A percentile compares a stretch with the other conserved stretches of the same genome.
phyloP scores from a whole-genome alignment of 2,113 vertebrate species.

The Castor canadensis region DNA sequence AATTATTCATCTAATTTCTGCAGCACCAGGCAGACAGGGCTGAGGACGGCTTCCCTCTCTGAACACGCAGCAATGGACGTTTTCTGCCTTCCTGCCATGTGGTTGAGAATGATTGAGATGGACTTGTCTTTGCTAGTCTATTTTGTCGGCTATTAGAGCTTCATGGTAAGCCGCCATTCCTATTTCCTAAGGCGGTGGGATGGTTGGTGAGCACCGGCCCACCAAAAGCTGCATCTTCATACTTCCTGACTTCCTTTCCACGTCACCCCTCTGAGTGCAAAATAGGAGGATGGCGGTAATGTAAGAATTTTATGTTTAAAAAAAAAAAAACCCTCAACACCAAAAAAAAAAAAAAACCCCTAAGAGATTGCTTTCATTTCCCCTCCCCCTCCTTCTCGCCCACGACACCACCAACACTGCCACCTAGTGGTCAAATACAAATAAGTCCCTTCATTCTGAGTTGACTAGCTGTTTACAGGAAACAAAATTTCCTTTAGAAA shows the following conservation, averaged over 20 bases:
- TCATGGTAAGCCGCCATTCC: rapidly evolving
- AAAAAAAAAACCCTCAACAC: neutral
- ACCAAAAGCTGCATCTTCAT: neutral
- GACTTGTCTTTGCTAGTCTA: neutral
- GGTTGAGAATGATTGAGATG: neutral
- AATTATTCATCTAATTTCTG: neutral
- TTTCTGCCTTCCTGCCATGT: neutral
- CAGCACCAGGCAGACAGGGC: neutral
- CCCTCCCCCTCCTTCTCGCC: constrained; percentile 57
- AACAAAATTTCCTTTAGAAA: constrained; percentile 25
- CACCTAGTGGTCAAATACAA: constrained; percentile 81
- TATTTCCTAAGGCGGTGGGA: rapidly evolving
- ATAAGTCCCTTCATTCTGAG: constrained; percentile 10
- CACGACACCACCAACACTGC: constrained; percentile 77
- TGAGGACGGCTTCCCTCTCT: neutral
- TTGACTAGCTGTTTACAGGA: neutral
- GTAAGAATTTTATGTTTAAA: constrained; percentile 15
- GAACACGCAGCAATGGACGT: neutral
- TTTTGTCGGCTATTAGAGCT: neutral
- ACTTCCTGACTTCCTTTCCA: neutral
- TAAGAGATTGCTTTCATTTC: neutral
- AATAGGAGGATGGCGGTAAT: neutral
- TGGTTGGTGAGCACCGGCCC: neutral
- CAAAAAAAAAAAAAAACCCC: neutral
- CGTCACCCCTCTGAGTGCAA: neutral